Evolutionary conservation across 2,888 invertebrate genomes (phyloP), one percentile per base, ranked within the genome.

Genomic region (Neocrepidodera transversa): DNA sequence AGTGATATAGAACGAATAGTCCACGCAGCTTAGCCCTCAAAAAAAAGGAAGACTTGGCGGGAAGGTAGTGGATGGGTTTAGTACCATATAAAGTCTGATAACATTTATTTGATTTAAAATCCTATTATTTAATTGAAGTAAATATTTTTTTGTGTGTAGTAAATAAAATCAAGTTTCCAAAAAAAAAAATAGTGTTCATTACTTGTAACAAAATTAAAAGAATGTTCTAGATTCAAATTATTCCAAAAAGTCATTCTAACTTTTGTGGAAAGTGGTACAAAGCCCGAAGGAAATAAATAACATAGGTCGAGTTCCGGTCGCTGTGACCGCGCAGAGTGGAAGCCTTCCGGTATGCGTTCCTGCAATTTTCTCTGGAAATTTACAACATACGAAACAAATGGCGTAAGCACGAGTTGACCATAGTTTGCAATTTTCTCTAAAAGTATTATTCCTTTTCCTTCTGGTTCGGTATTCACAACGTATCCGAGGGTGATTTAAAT

Each of bases 301-400:
- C 50, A 50, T 45, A 45, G 49, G 59, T 36, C 30, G 38, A 50
- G 50, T 50, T 50, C 54, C 48, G 30, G 17, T 26, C 43, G 30
- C 17, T 57, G 18, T 51, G 20, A 43, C 50, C 45, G 43, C 35
- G 36, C 36, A 10, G 28, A 51, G 57, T 45, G 45, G 45, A 43
- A 57, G 43, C 30, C 17, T 17, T 52, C 50, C 43, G 42, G 59
- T 50, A 45, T 54, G 50, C 54, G 54, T 50, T 54, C 54, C 43
- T 26, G 54, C 11, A 43, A 50, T 20, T 49, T 36, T 38, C 30
- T 38, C 28, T 54, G 50, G 20, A 54, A 54, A 54, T 59, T 59
- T 54, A 53, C 50, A 54, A 50, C 50, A 59, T 45, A 45, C 54
- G 49, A 59, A 53, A 50, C 50, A 59, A 54, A 49, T 32, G 47